Evolutionary conservation across 2,888 invertebrate genomes (phyloP).

Genomic region (Agrochola lota): DNA sequence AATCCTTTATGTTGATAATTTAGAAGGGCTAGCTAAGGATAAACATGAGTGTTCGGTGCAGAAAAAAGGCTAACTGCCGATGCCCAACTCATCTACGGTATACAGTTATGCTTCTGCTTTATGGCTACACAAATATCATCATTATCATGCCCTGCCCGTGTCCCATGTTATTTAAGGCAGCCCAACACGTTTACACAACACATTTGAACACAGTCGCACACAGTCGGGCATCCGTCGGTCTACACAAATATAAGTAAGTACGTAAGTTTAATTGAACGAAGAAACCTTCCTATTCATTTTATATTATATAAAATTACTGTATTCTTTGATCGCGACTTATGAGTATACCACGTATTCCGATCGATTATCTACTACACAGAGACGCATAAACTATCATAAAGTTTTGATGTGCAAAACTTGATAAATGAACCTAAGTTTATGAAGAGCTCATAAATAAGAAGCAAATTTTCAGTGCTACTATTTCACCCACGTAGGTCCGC

Average conservation of each 20-base stretch:
- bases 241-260: neutral
- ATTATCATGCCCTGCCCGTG: neutral
- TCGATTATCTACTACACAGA: constrained; percentile 30
- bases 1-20: neutral
- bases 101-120: neutral
- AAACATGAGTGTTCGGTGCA: neutral
- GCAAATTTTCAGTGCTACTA: neutral
- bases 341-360: constrained; percentile 10
- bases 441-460: neutral
- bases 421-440: neutral
- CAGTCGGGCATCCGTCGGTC: neutral
- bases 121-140: neutral
- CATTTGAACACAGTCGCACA: neutral
- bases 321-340: constrained; percentile 5
- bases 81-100: neutral
- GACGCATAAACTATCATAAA: neutral
- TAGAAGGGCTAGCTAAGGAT: neutral
- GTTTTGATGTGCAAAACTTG: constrained; percentile 12
- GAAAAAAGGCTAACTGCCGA: neutral
- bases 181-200: neutral
- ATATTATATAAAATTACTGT: neutral
- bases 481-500: neutral
- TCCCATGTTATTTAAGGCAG: neutral
- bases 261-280: neutral
- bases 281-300: constrained; percentile 1